phyloP scores from a whole-genome alignment of 1,140 invertebrate species.

The Drosophila leontia region DNA sequence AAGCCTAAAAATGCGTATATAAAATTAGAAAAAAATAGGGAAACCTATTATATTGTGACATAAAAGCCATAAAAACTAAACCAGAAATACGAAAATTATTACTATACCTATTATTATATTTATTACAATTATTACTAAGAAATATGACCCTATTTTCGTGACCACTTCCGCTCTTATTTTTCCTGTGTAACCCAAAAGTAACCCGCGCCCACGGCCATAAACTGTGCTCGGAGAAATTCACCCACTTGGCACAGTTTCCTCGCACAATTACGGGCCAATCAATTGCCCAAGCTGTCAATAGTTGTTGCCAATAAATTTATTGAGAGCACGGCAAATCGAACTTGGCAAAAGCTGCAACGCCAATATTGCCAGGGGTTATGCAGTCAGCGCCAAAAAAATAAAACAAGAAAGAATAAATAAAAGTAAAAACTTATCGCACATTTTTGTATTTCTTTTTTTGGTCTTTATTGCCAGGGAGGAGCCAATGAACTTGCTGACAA shows the following conservation, averaged over 20 bases:
- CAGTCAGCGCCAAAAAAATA: conserved; percentile 30
- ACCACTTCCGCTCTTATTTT: conserved; percentile 10
- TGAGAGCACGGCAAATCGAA: conserved; percentile 71
- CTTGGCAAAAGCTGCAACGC: conserved; percentile 58
- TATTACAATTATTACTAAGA: background rate
- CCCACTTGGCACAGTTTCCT: conserved; percentile 72
- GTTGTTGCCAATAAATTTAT: conserved; percentile 74
- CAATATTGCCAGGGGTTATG: conserved; percentile 29
- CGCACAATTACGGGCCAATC: conserved; percentile 78
- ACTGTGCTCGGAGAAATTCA: conserved; percentile 12
- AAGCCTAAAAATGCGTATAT: background rate
- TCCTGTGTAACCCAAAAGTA: conserved; percentile 12
- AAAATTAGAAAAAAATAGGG: background rate
- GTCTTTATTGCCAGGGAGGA: conserved; percentile 15
- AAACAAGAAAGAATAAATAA: conserved; percentile 19
- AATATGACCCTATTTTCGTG: background rate
- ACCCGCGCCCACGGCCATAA: conserved; percentile 20
- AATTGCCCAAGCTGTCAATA: conserved; percentile 78
- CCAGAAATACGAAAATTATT: background rate
- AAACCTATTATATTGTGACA: background rate
- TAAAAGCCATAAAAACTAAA: background rate
- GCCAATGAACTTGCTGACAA: conserved; percentile 63
- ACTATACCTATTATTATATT: no score
- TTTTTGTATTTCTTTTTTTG: conserved; percentile 21
- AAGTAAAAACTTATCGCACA: conserved; percentile 43